These are phyloP conservation scores for Okamejei kenojei DNA, from an alignment of 2,797 vertebrate genomes.

Conservation along the genomic window DNA sequence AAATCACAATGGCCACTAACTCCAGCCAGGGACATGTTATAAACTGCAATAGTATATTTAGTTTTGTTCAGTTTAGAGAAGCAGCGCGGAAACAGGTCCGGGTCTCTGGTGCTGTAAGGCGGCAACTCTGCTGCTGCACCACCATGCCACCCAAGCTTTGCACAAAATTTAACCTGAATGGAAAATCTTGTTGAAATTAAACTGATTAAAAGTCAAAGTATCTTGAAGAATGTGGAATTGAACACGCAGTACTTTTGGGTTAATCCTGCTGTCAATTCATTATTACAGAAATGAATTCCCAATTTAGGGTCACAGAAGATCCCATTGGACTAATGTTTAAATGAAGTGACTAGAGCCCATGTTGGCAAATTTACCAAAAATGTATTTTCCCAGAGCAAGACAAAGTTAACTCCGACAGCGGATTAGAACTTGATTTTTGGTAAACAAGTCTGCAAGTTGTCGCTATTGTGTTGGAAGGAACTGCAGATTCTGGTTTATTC, in stretches of 20 bases:
- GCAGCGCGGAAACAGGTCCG: no score
- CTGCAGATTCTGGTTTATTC: no score
- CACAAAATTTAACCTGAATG: background rate
- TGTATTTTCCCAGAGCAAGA: slow-evolving; percentile 16
- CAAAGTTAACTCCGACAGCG: background rate
- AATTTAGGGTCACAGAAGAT: background rate
- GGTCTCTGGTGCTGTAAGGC: no score
- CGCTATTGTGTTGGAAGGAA: no score
- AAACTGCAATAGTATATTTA: background rate
- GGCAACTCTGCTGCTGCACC: no score
- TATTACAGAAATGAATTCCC: background rate
- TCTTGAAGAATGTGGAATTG: background rate
- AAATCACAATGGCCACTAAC: background rate
- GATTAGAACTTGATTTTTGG: slow-evolving; percentile 9
- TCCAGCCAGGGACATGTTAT: background rate
- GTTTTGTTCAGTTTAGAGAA: background rate
- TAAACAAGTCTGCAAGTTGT: background rate
- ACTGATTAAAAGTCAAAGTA: background rate
- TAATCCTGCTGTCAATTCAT: background rate
- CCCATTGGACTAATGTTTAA: background rate
- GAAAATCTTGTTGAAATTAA: background rate
- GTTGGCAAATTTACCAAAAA: background rate
- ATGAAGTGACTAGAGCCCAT: background rate
- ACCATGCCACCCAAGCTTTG: background rate
- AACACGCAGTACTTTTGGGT: background rate